Base-by-base conservation (phyloP, 2,888 invertebrate species). In the Aspidiotus destructor region DNA sequence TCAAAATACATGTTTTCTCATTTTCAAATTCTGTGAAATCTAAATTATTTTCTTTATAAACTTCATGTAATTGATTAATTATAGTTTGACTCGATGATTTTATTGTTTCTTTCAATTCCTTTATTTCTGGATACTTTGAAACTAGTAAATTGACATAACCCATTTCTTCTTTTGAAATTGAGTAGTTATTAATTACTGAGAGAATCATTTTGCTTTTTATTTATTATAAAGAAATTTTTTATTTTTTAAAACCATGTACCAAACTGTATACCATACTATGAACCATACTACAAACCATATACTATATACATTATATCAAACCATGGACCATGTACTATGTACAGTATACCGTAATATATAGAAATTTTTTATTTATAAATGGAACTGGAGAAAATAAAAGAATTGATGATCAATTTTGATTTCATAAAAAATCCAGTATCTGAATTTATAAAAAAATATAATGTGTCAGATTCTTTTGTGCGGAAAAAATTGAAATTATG, bases 1-100 rank as follows among this genome's bases (percentile, higher is more conserved):
- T 48, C 48, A 48, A 48, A 48, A 48, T 48, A 48, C 48, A 48
- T 48, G n/a, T 48, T 48, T 48, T 48, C 48, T 48, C 48, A 48
- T 48, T 48, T 48, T 48, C 48, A 48, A 48, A 48, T 48, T 48
- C 48, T 48, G 48, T 48, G 11, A 48, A 48, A 48, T 48, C 48
- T 48, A 48, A 48, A 48, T 48, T 48, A 48, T 48, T 48, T 48
- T 48, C 6, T 48, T 48, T 48, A 48, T 48, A 48, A 48, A 48
- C 48, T 48, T 48, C 48, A 48, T 48, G 48, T 48, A 48, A 48
- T 48, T 48, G 48, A 48, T 48, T 48, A 48, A 48, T 48, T 48
- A 48, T 48, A 48, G 48, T 48, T 48, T 48, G 48, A 48, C 48
- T 48, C 48, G 48, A 48, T 48, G 48, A 48, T 48, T 48, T 48